Evolutionary conservation across 2,888 invertebrate species (phyloP).

Genomic region (Pseudococcus jackbeardsleyi): DNA sequence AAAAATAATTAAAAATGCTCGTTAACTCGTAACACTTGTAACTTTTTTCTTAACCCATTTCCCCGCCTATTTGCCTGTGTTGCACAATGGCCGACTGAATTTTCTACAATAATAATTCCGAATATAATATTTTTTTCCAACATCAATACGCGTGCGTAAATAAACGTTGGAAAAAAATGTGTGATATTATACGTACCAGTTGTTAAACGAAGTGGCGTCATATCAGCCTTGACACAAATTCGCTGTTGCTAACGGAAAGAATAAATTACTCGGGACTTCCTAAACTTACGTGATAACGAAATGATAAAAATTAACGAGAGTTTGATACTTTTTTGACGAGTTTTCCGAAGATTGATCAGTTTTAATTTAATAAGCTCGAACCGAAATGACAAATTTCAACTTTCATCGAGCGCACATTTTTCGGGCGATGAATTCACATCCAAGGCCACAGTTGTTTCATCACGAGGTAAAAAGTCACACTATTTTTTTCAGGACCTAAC

Average conservation of each 20-base stretch:
- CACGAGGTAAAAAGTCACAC: background rate
- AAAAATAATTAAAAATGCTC: background rate
- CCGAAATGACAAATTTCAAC: background rate
- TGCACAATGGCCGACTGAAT: background rate
- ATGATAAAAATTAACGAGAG: conserved; percentile 54
- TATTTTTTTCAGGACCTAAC: conserved; percentile 33
- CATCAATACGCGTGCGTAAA: conserved; percentile 49
- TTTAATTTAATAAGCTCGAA: background rate
- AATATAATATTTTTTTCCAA: conserved; percentile 46
- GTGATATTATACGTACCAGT: conserved; percentile 60
- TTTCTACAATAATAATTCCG: conserved; percentile 2
- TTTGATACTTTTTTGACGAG: conserved; percentile 41
- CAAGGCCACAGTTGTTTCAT: conserved; percentile 40
- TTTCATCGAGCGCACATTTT: background rate
- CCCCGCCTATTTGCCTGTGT: background rate
- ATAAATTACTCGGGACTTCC: conserved; percentile 63
- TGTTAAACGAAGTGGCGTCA: conserved; percentile 63
- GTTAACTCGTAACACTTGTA: background rate
- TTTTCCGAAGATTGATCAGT: background rate
- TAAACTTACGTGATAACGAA: conserved; percentile 62
- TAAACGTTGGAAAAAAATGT: conserved; percentile 51
- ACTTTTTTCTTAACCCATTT: background rate
- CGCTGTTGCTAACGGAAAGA: conserved; percentile 63
- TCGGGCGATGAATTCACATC: background rate
- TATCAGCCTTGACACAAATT: conserved; percentile 63